These are phyloP conservation scores for Ovibos moschatus DNA, from an alignment of 2,113 vertebrate genomes.

Conservation along the genomic window DNA sequence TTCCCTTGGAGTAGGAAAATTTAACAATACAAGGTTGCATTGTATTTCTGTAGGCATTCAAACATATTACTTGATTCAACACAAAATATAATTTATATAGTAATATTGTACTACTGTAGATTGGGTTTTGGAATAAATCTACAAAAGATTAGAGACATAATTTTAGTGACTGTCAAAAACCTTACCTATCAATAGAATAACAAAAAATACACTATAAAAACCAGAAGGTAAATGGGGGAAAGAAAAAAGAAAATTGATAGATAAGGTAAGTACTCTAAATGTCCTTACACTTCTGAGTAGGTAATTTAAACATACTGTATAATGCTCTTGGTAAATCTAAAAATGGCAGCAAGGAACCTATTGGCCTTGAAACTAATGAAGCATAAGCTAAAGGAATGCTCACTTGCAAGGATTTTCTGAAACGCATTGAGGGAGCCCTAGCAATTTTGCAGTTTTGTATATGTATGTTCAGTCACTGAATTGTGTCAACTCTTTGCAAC, in stretches of 20 bases:
- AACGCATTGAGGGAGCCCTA: background rate
- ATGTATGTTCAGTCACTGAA: background rate
- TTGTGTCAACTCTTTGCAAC: rapidly evolving
- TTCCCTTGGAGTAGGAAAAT: background rate
- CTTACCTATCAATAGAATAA: background rate
- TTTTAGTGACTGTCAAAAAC: background rate
- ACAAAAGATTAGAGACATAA: background rate
- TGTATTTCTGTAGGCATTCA: background rate
- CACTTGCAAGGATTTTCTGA: background rate
- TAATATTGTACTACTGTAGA: background rate
- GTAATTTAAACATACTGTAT: background rate
- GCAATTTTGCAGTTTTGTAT: background rate
- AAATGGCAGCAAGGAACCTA: background rate
- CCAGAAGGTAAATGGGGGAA: background rate
- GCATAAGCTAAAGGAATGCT: background rate
- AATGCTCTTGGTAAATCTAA: background rate
- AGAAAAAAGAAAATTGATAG: background rate
- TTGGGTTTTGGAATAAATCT: background rate
- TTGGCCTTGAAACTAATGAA: background rate
- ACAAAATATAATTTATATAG: slow-evolving; percentile 3
- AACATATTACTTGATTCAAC: background rate
- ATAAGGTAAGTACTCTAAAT: background rate
- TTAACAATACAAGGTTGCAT: background rate
- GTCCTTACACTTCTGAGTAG: background rate
- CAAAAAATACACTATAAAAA: background rate